A percentile compares a stretch with the other conserved stretches of the same genome.
These are phyloP conservation scores for Drosophila longiperda DNA, from an alignment of 2,888 invertebrate species.

Conservation along the genomic window DNA sequence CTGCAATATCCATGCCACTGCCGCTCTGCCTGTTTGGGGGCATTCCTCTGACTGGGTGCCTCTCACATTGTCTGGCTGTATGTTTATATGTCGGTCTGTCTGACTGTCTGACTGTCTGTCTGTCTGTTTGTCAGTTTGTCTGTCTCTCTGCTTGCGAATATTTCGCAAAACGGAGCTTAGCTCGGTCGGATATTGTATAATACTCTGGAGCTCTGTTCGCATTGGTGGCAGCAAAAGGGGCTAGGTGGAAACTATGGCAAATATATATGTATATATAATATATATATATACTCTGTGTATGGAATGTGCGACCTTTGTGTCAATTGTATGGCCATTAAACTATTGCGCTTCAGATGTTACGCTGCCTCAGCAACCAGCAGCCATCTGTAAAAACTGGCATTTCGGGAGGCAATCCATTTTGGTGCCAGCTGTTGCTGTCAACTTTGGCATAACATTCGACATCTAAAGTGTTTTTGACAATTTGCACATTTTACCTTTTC, in stretches of 20 bases:
- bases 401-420: neutral
- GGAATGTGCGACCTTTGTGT: slow-evolving; percentile 61
- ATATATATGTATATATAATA: neutral
- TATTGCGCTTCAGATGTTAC: slow-evolving; percentile 53
- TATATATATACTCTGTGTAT: slow-evolving; percentile 9
- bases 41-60: slow-evolving; percentile 4
- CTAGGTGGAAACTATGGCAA: neutral
- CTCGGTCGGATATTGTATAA: slow-evolving; percentile 34
- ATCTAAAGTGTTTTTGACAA: slow-evolving; percentile 39
- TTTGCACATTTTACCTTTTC: slow-evolving; percentile 54
- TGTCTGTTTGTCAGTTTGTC: neutral
- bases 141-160: slow-evolving; percentile 20
- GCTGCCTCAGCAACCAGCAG: slow-evolving; percentile 7
- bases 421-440: slow-evolving; percentile 1
- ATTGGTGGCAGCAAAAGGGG: slow-evolving; percentile 3
- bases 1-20: slow-evolving; percentile 29
- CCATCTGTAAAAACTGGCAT: slow-evolving; percentile 5
- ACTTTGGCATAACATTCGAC: slow-evolving; percentile 37
- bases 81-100: neutral
- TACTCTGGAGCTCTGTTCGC: slow-evolving; percentile 26
- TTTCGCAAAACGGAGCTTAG: slow-evolving; percentile 33
- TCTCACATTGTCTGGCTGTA: slow-evolving; percentile 13
- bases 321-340: slow-evolving; percentile 72
- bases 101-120: neutral
- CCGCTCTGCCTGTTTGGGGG: neutral